Percentiles rank a stretch among this genome's conserved stretches.
Conservation (phyloP, 2,888 invertebrate species). For the Scaptomyza flava region DNA sequence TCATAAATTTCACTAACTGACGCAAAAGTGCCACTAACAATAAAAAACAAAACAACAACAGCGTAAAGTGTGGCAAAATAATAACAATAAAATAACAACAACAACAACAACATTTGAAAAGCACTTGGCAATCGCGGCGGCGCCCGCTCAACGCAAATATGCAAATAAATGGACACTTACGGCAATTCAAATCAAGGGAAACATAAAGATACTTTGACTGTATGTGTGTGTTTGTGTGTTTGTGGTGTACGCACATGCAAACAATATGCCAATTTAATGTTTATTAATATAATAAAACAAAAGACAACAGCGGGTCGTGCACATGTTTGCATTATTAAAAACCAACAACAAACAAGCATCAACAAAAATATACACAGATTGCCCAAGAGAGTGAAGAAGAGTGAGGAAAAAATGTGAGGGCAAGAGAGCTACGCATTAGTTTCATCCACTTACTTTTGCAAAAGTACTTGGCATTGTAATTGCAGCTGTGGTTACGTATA, state of each 20-base stretch:
- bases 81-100: slow-evolving; percentile 73
- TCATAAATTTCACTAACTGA: slow-evolving; percentile 75
- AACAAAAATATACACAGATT: slow-evolving; percentile 9
- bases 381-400: background rate
- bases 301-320: slow-evolving; percentile 56
- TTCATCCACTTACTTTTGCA: slow-evolving; percentile 13
- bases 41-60: slow-evolving; percentile 38
- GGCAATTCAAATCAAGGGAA: slow-evolving; percentile 66
- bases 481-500: slow-evolving; percentile 63
- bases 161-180: slow-evolving; percentile 79
- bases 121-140: slow-evolving; percentile 56
- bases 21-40: slow-evolving; percentile 58
- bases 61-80: slow-evolving; percentile 57
- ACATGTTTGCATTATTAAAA: slow-evolving; percentile 66
- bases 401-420: background rate
- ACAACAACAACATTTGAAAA: slow-evolving; percentile 56
- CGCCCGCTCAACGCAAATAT: slow-evolving; percentile 72
- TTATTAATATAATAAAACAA: slow-evolving; percentile 69
- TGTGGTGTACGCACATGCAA: slow-evolving; percentile 50
- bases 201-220: slow-evolving; percentile 8
- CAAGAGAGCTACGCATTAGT: slow-evolving; percentile 36
- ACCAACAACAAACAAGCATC: slow-evolving; percentile 35
- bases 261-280: slow-evolving; percentile 71
- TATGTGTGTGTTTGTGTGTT: slow-evolving; percentile 2
- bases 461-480: slow-evolving; percentile 72